Conservation (phyloP, 2,888 invertebrate species). For the Leucophenga montana region DNA sequence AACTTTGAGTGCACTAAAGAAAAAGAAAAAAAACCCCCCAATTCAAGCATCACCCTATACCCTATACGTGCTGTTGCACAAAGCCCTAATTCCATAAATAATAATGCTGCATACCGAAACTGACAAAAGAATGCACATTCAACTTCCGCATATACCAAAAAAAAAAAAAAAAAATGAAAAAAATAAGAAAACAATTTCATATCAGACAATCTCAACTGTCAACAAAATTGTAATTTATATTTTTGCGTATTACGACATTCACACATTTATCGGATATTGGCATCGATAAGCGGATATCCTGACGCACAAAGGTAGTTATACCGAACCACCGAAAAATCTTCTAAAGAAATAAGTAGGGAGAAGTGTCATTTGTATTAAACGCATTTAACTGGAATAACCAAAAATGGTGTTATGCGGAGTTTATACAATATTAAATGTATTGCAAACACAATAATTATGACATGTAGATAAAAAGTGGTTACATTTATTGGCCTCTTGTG, state of each 20-base stretch:
- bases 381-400: conserved; percentile 21
- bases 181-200: conserved; percentile 2
- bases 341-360: background rate
- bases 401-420: background rate
- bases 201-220: conserved; percentile 39
- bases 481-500: background rate
- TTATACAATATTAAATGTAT: conserved; percentile 25
- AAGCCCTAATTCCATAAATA: background rate
- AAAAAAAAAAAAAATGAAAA: background rate
- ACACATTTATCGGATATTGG: conserved; percentile 47
- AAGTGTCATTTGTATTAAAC: background rate
- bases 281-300: conserved; percentile 57
- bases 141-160: conserved; percentile 9
- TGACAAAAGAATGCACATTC: background rate
- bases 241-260: conserved; percentile 46
- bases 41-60: background rate
- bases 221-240: conserved; percentile 53
- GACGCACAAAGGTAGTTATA: conserved; percentile 34
- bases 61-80: too few relatives aligned
- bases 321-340: conserved; percentile 23
- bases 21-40: background rate
- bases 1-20: too few relatives aligned
- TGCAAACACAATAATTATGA: conserved; percentile 41
- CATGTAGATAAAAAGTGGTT: conserved; percentile 9
- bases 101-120: conserved; percentile 13